phyloP scores from a whole-genome alignment of 2,797 vertebrate genomes.

The Margarornis squamiger region DNA sequence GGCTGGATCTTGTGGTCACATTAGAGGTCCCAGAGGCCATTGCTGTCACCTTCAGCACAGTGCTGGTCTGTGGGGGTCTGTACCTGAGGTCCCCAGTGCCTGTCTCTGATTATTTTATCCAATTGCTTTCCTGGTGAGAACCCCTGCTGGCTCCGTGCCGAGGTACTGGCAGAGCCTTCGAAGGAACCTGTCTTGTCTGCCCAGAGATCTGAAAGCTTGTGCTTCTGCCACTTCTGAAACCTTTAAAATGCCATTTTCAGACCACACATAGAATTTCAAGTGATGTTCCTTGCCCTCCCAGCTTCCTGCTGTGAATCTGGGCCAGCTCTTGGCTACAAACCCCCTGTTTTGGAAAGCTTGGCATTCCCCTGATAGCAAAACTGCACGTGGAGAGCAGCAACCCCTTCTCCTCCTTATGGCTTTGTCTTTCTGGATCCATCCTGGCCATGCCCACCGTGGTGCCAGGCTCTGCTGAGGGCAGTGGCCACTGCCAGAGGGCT shows the following conservation, averaged over 20 bases:
- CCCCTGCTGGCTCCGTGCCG: rapidly evolving
- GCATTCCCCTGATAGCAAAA: neutral
- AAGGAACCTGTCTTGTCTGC: neutral
- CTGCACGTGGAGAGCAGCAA: neutral
- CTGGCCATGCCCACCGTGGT: rapidly evolving
- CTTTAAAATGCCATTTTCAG: neutral
- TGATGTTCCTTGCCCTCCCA: neutral
- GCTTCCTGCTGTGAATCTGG: neutral
- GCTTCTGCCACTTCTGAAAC: neutral
- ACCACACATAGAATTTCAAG: neutral
- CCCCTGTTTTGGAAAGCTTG: neutral
- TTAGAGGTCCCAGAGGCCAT: neutral
- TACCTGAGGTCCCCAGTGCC: neutral
- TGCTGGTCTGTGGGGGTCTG: neutral
- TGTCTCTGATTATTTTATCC: neutral
- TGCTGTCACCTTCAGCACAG: neutral
- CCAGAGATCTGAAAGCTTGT: neutral
- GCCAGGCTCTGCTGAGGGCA: neutral
- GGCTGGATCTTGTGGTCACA: neutral
- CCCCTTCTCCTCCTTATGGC: neutral
- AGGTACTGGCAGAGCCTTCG: neutral
- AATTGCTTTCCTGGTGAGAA: neutral
- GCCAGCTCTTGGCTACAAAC: neutral
- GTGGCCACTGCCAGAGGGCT: neutral
- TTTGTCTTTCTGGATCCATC: neutral